A percentile compares a stretch with the other conserved stretches of the same genome.
Conservation (phyloP, 2,113 vertebrate genomes). For the Epinephelus moara region DNA sequence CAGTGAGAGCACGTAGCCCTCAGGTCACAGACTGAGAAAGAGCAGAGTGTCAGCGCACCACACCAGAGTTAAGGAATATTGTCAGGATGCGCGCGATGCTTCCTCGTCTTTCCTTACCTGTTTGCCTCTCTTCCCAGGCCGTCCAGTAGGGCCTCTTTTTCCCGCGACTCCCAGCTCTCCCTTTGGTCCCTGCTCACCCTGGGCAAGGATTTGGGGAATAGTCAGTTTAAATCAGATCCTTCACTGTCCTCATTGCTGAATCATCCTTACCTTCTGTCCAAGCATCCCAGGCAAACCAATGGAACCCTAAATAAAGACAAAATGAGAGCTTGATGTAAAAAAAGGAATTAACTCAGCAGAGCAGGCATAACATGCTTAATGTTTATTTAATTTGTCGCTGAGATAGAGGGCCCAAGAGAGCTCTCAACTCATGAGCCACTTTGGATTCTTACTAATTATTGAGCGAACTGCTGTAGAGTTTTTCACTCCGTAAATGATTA, state of each 20-base stretch:
- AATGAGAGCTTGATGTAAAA: slow-evolving; percentile 11
- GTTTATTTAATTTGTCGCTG: not conserved
- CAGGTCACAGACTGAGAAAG: not conserved
- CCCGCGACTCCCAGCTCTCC: slow-evolving; percentile 75
- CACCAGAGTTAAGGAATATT: not conserved
- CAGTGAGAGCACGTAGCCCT: not conserved
- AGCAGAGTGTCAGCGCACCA: not conserved
- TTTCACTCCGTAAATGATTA: not conserved
- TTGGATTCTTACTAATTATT: slow-evolving; percentile 9
- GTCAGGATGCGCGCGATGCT: not conserved
- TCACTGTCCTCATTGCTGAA: not conserved
- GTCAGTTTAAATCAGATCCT: not conserved
- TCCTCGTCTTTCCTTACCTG: slow-evolving; percentile 60
- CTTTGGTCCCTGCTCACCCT: slow-evolving; percentile 79
- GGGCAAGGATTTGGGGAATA: slow-evolving; percentile 13
- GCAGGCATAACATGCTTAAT: not conserved
- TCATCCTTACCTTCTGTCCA: slow-evolving; percentile 75
- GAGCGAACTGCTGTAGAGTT: not conserved
- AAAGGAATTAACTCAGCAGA: slow-evolving; percentile 21
- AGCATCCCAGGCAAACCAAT: slow-evolving; percentile 80
- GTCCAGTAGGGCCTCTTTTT: slow-evolving; percentile 78
- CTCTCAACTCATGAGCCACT: not conserved
- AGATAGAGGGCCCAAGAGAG: slow-evolving; percentile 8
- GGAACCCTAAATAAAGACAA: slow-evolving; percentile 64
- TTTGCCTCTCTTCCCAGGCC: slow-evolving; percentile 81